A percentile compares a stretch with the other conserved stretches of the same genome.
These are phyloP conservation scores for Ascidia mentula DNA, from an alignment of 23 tunicate genomes.

Conservation along the genomic window DNA sequence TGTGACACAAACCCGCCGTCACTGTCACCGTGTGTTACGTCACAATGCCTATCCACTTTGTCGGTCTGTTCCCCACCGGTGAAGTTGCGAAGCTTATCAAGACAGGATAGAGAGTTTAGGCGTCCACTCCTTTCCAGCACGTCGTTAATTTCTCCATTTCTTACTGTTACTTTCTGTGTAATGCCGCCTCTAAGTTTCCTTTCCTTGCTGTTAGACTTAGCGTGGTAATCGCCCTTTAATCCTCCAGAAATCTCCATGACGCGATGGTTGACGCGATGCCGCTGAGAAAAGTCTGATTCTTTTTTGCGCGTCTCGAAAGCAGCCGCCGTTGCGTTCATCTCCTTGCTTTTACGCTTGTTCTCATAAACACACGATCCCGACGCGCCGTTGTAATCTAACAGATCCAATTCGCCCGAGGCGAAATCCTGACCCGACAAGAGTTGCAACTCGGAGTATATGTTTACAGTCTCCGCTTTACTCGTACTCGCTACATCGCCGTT, in stretches of 20 bases:
- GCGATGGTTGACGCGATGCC: neutral
- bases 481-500: neutral
- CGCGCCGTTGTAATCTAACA: neutral
- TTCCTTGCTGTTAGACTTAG: neutral
- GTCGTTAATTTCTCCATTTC: neutral
- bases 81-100: neutral
- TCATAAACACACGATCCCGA: neutral
- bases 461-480: neutral
- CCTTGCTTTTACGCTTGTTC: neutral
- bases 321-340: too few relatives aligned
- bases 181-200: neutral
- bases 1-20: conserved; percentile 8
- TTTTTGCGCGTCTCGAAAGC: too few relatives aligned
- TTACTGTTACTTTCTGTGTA: neutral
- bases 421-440: neutral
- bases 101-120: neutral
- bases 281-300: too few relatives aligned
- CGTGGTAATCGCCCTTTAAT: neutral
- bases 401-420: neutral
- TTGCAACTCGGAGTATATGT: neutral
- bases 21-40: conserved; percentile 5
- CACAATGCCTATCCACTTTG: neutral
- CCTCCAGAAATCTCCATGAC: neutral
- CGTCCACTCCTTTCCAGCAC: neutral
- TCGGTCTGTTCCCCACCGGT: neutral